Conservation (phyloP, 2,888 invertebrate species). For the Drosophila recens region DNA sequence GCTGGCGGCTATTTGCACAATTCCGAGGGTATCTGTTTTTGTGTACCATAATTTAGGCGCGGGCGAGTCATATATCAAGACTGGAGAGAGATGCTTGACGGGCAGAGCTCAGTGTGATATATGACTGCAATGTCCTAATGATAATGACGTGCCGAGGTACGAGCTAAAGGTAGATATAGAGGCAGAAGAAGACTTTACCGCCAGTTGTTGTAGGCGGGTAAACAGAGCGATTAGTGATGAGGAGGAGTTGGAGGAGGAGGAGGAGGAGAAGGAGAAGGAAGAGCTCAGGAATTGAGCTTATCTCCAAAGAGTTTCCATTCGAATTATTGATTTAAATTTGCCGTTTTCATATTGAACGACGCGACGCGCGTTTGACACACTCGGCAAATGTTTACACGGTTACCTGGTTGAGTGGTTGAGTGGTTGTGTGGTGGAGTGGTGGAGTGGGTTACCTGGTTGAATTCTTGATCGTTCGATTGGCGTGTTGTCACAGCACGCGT, state of each 20-base stretch:
- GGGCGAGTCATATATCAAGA: conserved; percentile 70
- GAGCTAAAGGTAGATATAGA: no score
- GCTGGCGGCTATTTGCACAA: conserved; percentile 77
- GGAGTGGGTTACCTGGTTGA: conserved; percentile 22
- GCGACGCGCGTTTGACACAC: conserved; percentile 77
- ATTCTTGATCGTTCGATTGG: conserved; percentile 13
- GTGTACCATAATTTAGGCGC: conserved; percentile 70
- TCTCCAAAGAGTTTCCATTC: conserved; percentile 34
- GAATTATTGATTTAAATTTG: conserved; percentile 71
- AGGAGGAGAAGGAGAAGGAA: conserved; percentile 1
- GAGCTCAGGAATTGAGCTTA: conserved; percentile 6
- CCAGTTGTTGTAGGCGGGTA: conserved; percentile 42
- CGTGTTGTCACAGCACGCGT: conserved; percentile 63
- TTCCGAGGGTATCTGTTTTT: conserved; percentile 27
- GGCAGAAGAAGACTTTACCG: not conserved
- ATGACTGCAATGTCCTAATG: conserved; percentile 69
- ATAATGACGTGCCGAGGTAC: conserved; percentile 70
- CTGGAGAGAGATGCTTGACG: conserved; percentile 28
- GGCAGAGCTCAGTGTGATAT: conserved; percentile 62
- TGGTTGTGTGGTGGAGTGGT: conserved; percentile 20
- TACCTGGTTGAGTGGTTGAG: conserved; percentile 26
- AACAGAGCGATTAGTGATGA: conserved; percentile 10
- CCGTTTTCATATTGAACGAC: conserved; percentile 28
- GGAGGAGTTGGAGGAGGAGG: not conserved
- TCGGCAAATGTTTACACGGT: conserved; percentile 74